Conservation (phyloP, 2,797 vertebrate genomes). For the Chromobotia macracanthus region DNA sequence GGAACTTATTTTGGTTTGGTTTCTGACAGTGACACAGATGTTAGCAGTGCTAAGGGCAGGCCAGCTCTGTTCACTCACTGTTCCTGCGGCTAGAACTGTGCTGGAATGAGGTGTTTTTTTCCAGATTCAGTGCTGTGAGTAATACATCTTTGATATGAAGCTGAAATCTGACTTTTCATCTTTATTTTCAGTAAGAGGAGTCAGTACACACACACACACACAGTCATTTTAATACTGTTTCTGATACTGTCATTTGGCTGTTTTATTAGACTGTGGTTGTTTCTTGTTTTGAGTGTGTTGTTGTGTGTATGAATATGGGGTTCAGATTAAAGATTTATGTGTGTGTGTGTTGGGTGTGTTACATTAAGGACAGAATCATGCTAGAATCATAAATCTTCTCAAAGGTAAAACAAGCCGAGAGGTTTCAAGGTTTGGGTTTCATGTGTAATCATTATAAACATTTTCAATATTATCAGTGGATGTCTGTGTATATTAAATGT, state of each 20-base stretch:
- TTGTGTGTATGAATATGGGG: not conserved
- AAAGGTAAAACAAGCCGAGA: too few relatives aligned
- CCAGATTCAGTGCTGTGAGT: conserved; percentile 33
- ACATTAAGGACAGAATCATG: too few relatives aligned
- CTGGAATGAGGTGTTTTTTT: conserved; percentile 45
- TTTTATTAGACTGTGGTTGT: not conserved
- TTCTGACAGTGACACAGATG: too few relatives aligned
- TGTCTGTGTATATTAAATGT: too few relatives aligned
- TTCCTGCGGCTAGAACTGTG: conserved; percentile 25
- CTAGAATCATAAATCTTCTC: not conserved
- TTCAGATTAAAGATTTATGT: not conserved
- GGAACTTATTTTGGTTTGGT: too few relatives aligned
- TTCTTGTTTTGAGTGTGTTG: not conserved
- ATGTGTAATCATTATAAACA: too few relatives aligned
- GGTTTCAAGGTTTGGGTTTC: too few relatives aligned
- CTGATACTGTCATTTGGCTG: not conserved
- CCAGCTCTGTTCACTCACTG: conserved; percentile 10
- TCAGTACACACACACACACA: conserved; percentile 14
- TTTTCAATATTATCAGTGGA: too few relatives aligned
- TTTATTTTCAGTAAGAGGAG: conserved; percentile 41
- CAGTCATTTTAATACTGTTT: not conserved
- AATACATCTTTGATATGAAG: conserved; percentile 42
- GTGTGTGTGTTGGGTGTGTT: not conserved
- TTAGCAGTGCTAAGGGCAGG: conserved; percentile 3
- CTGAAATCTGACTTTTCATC: conserved; percentile 50